phyloP scores from a whole-genome alignment of 2,888 invertebrate genomes.

The Gymnoscelis rufifasciata region DNA sequence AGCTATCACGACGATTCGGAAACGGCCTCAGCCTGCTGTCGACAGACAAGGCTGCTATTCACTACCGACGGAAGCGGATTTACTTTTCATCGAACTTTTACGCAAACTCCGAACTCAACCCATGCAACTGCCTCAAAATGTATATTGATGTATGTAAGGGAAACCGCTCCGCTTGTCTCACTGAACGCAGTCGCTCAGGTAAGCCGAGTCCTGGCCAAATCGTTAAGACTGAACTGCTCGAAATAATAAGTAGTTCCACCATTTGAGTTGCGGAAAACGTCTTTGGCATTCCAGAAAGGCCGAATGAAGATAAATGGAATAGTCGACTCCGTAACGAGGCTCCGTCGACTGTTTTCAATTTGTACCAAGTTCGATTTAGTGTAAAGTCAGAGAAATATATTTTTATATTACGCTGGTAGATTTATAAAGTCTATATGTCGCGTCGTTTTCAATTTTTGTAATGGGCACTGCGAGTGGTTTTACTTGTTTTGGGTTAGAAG shows the following conservation, averaged over 20 bases:
- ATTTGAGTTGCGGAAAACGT: constrained; percentile 72
- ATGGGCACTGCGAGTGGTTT: constrained; percentile 23
- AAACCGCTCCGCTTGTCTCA: not conserved
- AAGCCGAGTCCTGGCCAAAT: constrained; percentile 58
- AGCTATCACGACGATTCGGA: constrained; percentile 13
- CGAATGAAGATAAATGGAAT: constrained; percentile 75
- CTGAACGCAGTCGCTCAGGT: constrained; percentile 40
- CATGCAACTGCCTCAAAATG: too few species aligned
- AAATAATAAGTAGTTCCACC: constrained; percentile 75
- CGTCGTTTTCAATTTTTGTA: constrained; percentile 31
- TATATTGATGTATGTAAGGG: too few species aligned
- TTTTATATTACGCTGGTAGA: constrained; percentile 33
- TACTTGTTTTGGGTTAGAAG: constrained; percentile 21
- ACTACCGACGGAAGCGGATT: not conserved
- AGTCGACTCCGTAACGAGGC: constrained; percentile 71
- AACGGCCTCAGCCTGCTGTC: not conserved
- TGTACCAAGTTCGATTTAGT: constrained; percentile 62
- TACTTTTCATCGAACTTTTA: not conserved
- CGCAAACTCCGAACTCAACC: too few species aligned
- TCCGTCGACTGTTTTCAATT: constrained; percentile 75
- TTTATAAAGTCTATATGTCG: constrained; percentile 30
- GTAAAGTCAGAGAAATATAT: constrained; percentile 54
- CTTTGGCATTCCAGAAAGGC: constrained; percentile 71
- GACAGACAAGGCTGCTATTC: not conserved
- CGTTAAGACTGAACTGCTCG: constrained; percentile 68